Conservation (phyloP, 2,113 vertebrate genomes). For the Platanista minor region DNA sequence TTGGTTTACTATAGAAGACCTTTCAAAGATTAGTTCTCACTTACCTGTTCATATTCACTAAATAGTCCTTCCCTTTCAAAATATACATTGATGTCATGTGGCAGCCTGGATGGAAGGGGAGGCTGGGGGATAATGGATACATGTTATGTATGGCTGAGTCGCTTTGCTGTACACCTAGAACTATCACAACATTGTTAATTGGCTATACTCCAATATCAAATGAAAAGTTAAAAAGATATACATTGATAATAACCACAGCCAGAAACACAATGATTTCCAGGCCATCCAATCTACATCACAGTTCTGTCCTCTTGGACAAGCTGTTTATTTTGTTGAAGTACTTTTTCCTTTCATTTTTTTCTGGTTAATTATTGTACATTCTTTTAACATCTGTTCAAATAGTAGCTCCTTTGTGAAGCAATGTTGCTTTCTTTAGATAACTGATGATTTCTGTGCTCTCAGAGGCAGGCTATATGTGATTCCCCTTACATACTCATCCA, state of each 20-base stretch:
- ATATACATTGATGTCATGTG: background rate
- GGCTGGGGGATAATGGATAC: no score
- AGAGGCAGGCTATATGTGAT: background rate
- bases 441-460: background rate
- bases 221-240: no score
- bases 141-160: no score
- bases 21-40: background rate
- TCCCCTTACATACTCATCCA: background rate
- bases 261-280: background rate
- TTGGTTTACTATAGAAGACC: background rate
- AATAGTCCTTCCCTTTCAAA: background rate
- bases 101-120: no score
- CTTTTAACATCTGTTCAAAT: background rate
- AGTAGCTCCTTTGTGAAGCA: background rate
- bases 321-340: background rate
- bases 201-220: no score
- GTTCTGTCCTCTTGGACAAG: background rate
- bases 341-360: background rate
- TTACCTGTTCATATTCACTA: background rate
- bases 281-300: background rate
- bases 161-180: no score
- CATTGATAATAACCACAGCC: background rate
- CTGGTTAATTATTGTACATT: background rate
- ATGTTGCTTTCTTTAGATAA: background rate
- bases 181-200: no score